Evolutionary conservation across 2,888 invertebrate genomes (phyloP).

Genomic region (Halocaridina rubra): DNA sequence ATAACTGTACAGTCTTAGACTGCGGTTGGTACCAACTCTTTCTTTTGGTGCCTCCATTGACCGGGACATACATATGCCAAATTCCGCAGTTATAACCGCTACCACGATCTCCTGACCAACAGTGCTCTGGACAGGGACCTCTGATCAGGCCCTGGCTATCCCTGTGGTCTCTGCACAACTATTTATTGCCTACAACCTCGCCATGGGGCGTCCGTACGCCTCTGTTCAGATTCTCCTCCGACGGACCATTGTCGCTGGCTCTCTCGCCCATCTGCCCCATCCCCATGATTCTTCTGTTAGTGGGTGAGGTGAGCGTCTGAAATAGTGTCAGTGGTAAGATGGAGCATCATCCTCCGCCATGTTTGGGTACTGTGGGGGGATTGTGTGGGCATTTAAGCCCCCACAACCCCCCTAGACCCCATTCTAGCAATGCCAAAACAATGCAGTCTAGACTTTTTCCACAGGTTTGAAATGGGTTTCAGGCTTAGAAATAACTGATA

Average conservation of each 20-base stretch:
- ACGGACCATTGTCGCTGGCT: neutral
- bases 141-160: neutral
- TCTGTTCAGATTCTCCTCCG: neutral
- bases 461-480: neutral
- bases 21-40: neutral
- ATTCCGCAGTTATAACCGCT: neutral
- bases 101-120: neutral
- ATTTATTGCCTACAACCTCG: slow-evolving; percentile 38
- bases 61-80: no score
- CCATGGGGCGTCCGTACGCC: neutral
- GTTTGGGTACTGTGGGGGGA: no score
- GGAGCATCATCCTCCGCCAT: no score
- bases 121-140: neutral
- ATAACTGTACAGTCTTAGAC: slow-evolving; percentile 1
- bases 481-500: neutral
- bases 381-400: no score
- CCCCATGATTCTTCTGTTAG: neutral
- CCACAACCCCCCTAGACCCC: neutral
- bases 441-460: slow-evolving; percentile 16
- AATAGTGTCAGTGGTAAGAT: no score
- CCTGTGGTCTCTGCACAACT: slow-evolving; percentile 10
- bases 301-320: neutral
- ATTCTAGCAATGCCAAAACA: slow-evolving; percentile 28
- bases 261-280: neutral
- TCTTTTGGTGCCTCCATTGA: neutral